phyloP scores from a whole-genome alignment of 2,888 invertebrate genomes.

The Rhagonycha lutea region DNA sequence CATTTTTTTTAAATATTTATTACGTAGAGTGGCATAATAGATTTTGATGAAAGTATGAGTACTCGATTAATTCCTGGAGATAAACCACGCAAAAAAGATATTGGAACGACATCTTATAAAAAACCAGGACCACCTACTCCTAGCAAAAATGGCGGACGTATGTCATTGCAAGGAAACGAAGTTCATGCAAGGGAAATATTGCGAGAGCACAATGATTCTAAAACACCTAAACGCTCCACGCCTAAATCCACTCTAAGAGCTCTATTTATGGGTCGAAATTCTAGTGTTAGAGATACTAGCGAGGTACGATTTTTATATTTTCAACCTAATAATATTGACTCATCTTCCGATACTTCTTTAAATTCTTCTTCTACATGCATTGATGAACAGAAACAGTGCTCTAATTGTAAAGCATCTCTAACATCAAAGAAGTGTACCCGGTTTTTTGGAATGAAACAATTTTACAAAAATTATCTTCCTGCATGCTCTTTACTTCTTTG shows the following conservation, averaged over 20 bases:
- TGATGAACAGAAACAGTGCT: not conserved
- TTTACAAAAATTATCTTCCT: not conserved
- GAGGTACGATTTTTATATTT: constrained; percentile 40
- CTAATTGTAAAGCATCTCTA: not conserved
- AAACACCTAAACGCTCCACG: constrained; percentile 59
- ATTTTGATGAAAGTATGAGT: constrained; percentile 52
- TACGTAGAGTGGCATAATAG: constrained; percentile 45
- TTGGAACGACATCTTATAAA: constrained; percentile 77
- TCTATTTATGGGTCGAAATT: constrained; percentile 60
- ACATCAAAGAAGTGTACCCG: not conserved
- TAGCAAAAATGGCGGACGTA: constrained; percentile 75
- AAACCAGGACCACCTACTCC: constrained; percentile 87
- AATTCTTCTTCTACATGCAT: not conserved
- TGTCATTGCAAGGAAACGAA: constrained; percentile 68
- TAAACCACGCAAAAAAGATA: constrained; percentile 60
- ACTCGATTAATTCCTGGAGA: constrained; percentile 52
- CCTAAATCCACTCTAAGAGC: constrained; percentile 65
- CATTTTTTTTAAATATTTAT: not conserved
- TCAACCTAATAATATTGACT: constrained; percentile 6
- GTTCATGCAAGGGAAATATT: constrained; percentile 62
- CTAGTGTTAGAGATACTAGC: constrained; percentile 49
- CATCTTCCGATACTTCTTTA: constrained; percentile 19
- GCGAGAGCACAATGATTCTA: constrained; percentile 57
- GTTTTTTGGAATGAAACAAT: not conserved
- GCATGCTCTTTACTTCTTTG: not conserved